These are phyloP conservation scores for Iguana delicatissima DNA, from an alignment of 2,797 vertebrate species.

Conservation along the genomic window DNA sequence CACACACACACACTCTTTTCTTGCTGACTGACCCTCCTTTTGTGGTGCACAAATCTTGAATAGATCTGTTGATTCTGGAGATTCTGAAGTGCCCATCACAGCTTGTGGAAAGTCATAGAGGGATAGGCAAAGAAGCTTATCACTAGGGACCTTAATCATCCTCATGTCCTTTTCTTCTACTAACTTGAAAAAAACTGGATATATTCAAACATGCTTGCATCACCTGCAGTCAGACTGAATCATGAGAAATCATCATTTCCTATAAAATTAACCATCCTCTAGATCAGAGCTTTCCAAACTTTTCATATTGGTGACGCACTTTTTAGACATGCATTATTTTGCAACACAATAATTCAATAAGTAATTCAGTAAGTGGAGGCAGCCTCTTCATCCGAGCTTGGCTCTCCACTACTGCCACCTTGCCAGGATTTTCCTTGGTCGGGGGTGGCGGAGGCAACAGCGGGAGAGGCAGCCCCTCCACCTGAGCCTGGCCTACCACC, in stretches of 20 bases:
- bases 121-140: no score
- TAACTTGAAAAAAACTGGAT: neutral
- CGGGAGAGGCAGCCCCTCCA: no score
- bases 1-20: neutral
- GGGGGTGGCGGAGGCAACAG: no score
- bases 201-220: neutral
- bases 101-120: neutral
- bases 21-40: neutral
- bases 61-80: neutral
- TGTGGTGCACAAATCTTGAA: neutral
- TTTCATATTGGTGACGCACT: no score
- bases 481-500: no score
- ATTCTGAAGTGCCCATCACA: neutral
- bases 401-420: no score
- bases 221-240: neutral
- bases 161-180: neutral
- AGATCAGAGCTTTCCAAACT: neutral
- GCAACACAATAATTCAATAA: no score
- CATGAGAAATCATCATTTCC: neutral
- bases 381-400: no score
- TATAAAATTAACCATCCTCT: neutral
- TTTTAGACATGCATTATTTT: no score
- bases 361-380: no score
- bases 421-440: no score
- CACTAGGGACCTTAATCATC: neutral